phyloP scores from a whole-genome alignment of 2,888 invertebrate species.

The Lithophane semibrunnea region DNA sequence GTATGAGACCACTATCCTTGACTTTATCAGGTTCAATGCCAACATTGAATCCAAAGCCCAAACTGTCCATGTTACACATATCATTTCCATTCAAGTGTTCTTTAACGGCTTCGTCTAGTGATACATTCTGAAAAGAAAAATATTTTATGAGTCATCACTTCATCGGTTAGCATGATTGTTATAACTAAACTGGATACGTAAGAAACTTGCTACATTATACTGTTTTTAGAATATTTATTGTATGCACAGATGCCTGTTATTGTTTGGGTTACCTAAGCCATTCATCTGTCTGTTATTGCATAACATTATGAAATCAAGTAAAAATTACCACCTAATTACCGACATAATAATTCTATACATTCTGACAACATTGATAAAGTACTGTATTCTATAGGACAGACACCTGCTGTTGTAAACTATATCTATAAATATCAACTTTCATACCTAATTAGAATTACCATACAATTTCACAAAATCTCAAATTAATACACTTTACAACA shows the following conservation, averaged over 20 bases:
- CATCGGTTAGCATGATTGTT: background rate
- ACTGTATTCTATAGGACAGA: background rate
- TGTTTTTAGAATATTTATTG: background rate
- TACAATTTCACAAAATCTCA: constrained; percentile 4
- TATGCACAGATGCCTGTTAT: background rate
- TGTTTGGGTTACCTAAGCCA: background rate
- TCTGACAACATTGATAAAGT: background rate
- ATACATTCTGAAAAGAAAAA: constrained; percentile 81
- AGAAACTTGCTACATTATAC: background rate
- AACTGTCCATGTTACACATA: constrained; percentile 84
- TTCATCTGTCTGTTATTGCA: background rate
- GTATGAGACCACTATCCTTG: constrained; percentile 85
- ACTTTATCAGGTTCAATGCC: constrained; percentile 86
- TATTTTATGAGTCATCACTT: background rate
- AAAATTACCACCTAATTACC: constrained; percentile 12
- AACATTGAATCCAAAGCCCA: constrained; percentile 87
- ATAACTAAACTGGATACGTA: background rate
- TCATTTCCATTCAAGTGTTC: constrained; percentile 87
- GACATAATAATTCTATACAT: background rate
- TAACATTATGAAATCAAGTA: background rate
- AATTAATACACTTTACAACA: background rate
- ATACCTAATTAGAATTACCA: background rate
- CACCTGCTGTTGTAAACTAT: background rate
- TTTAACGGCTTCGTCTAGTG: constrained; percentile 80
- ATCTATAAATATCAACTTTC: background rate